Conservation (phyloP, 2,888 invertebrate genomes). For the Melanchra persicariae region DNA sequence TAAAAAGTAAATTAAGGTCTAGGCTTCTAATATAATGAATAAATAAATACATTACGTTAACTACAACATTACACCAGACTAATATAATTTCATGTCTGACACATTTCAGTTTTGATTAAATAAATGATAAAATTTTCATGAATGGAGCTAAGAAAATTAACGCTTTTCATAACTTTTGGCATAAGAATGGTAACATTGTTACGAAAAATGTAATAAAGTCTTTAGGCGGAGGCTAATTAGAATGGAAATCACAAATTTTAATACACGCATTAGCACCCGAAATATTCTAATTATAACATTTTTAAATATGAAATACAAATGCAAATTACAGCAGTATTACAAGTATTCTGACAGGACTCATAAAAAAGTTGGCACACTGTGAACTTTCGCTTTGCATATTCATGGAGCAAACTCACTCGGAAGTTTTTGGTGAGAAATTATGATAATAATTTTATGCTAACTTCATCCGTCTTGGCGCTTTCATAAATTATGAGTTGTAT, state of each 20-base stretch:
- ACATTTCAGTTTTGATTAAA: constrained; percentile 42
- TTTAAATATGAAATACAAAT: constrained; percentile 75
- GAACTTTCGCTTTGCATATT: constrained; percentile 89
- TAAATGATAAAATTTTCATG: constrained; percentile 36
- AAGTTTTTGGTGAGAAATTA: constrained; percentile 90
- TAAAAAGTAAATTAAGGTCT: neutral
- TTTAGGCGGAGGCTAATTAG: constrained; percentile 50
- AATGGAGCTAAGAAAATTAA: constrained; percentile 52
- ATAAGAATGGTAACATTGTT: constrained; percentile 54
- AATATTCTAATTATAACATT: constrained; percentile 62
- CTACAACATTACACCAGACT: constrained; percentile 5
- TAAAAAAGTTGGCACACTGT: constrained; percentile 84
- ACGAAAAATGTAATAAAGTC: constrained; percentile 49
- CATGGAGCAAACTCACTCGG: constrained; percentile 86
- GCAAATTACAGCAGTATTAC: constrained; percentile 84
- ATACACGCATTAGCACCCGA: constrained; percentile 59
- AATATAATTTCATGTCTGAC: constrained; percentile 20
- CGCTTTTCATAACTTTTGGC: constrained; percentile 47
- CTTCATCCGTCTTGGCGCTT: constrained; percentile 85
- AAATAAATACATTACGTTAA: neutral
- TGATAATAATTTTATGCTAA: constrained; percentile 89
- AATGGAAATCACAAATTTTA: constrained; percentile 62
- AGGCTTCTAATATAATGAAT: neutral
- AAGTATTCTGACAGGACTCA: constrained; percentile 85
- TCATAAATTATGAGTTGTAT: constrained; percentile 81